Evolutionary conservation across 2,797 vertebrate genomes (phyloP).

Genomic region (Lycodopsis pacificus): DNA sequence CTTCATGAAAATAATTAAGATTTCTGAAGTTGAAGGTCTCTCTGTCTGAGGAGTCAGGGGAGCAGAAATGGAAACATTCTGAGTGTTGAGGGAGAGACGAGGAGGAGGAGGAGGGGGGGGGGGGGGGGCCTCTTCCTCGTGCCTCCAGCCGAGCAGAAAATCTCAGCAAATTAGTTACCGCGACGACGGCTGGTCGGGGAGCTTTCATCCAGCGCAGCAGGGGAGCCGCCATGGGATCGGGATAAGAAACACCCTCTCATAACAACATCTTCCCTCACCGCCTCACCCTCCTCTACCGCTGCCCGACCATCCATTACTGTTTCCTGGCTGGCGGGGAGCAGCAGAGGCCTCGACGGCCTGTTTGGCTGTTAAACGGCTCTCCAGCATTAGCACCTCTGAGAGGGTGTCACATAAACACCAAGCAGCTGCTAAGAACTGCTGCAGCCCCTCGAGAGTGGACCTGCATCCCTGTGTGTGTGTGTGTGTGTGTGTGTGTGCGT

Average conservation of each 20-base stretch:
- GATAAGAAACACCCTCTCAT: slow-evolving; percentile 53
- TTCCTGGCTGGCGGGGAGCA: slow-evolving; percentile 46
- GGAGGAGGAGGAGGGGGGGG: slow-evolving; percentile 49
- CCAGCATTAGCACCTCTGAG: slow-evolving; percentile 81
- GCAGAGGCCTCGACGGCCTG: slow-evolving; percentile 43
- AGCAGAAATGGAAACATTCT: slow-evolving; percentile 24
- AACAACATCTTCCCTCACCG: slow-evolving; percentile 63
- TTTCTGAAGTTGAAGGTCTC: slow-evolving; percentile 3
- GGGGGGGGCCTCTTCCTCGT: slow-evolving; percentile 81
- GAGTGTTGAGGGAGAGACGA: slow-evolving; percentile 58
- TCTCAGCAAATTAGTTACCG: slow-evolving; percentile 88
- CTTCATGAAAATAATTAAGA: not conserved
- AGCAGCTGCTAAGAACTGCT: slow-evolving; percentile 68
- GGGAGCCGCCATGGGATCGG: slow-evolving; percentile 74
- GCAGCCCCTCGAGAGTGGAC: slow-evolving; percentile 32
- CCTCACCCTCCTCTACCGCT: slow-evolving; percentile 24
- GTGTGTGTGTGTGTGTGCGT: not conserved
- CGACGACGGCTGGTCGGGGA: slow-evolving; percentile 83
- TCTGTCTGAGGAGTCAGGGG: not conserved
- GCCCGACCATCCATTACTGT: slow-evolving; percentile 76
- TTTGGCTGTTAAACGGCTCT: slow-evolving; percentile 74
- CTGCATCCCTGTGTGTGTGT: slow-evolving; percentile 2
- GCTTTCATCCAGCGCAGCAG: slow-evolving; percentile 83
- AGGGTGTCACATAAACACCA: slow-evolving; percentile 79
- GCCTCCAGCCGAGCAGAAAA: slow-evolving; percentile 88